Conservation (phyloP, 2,888 invertebrate species). For the Arge pagana region DNA sequence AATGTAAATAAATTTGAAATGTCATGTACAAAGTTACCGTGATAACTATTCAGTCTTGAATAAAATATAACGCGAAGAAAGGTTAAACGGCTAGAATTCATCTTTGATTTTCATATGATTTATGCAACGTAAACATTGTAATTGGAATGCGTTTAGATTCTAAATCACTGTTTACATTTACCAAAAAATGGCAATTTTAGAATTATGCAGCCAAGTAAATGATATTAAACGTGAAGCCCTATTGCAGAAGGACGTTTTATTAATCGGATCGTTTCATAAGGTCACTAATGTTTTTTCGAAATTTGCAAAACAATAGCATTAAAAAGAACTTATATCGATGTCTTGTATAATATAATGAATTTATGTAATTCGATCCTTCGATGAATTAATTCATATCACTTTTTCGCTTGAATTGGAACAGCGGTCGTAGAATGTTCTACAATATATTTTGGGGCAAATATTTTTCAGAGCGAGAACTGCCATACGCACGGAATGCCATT, state of each 20-base stretch:
- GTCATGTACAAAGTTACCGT: no score
- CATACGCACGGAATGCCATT: slow-evolving; percentile 75
- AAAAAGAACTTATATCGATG: no score
- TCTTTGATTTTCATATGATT: no score
- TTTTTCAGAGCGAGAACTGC: slow-evolving; percentile 66
- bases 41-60: no score
- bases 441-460: neutral
- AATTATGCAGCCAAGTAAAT: no score
- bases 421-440: neutral
- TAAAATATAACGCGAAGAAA: no score
- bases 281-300: slow-evolving; percentile 23
- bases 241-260: slow-evolving; percentile 32
- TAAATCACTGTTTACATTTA: no score
- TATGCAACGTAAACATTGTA: no score
- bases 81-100: no score
- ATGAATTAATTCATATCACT: slow-evolving; percentile 9
- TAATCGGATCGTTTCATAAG: slow-evolving; percentile 44
- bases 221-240: slow-evolving; percentile 44
- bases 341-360: neutral
- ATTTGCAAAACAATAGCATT: slow-evolving; percentile 1
- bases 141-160: no score
- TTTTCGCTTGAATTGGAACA: neutral
- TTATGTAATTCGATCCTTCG: neutral
- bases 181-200: no score
- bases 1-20: no score